A percentile compares a stretch with the other conserved stretches of the same genome.
phyloP scores from a whole-genome alignment of 2,888 invertebrate species.

The Parnassius smintheus region DNA sequence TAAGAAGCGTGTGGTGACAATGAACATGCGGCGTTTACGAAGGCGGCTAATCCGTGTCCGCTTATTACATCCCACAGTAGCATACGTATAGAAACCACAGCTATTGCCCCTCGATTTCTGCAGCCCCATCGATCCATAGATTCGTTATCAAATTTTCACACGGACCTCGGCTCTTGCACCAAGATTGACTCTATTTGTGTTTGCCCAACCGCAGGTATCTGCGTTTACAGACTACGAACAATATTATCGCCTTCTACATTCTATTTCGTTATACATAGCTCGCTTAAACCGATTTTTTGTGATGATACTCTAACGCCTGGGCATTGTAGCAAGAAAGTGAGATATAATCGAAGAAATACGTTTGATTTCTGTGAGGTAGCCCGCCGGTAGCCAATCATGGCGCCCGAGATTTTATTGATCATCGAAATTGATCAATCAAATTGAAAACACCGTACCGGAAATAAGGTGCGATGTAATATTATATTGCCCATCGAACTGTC shows the following conservation, averaged over 20 bases:
- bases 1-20: slow-evolving; percentile 7
- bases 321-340: slow-evolving; percentile 63
- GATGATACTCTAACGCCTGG: slow-evolving; percentile 22
- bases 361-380: slow-evolving; percentile 44
- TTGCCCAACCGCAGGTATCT: slow-evolving; percentile 74
- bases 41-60: slow-evolving; percentile 63
- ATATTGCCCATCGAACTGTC: slow-evolving; percentile 61
- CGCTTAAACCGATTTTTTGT: slow-evolving; percentile 41
- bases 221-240: slow-evolving; percentile 38
- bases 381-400: slow-evolving; percentile 74
- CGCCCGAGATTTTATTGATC: slow-evolving; percentile 71
- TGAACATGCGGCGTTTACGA: slow-evolving; percentile 29
- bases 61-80: slow-evolving; percentile 78
- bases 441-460: slow-evolving; percentile 75
- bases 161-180: slow-evolving; percentile 61
- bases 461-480: slow-evolving; percentile 73
- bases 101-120: slow-evolving; percentile 67
- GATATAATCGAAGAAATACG: slow-evolving; percentile 48
- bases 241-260: slow-evolving; percentile 34
- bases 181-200: slow-evolving; percentile 80
- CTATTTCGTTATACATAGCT: slow-evolving; percentile 55
- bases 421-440: slow-evolving; percentile 80
- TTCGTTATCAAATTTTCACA: slow-evolving; percentile 81
- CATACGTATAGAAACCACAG: slow-evolving; percentile 75
- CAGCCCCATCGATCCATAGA: slow-evolving; percentile 76